Percentiles rank a stretch among this genome's conserved stretches.
Evolutionary conservation across 2,113 vertebrate genomes (phyloP).

Genomic region (Verasper variegatus): DNA sequence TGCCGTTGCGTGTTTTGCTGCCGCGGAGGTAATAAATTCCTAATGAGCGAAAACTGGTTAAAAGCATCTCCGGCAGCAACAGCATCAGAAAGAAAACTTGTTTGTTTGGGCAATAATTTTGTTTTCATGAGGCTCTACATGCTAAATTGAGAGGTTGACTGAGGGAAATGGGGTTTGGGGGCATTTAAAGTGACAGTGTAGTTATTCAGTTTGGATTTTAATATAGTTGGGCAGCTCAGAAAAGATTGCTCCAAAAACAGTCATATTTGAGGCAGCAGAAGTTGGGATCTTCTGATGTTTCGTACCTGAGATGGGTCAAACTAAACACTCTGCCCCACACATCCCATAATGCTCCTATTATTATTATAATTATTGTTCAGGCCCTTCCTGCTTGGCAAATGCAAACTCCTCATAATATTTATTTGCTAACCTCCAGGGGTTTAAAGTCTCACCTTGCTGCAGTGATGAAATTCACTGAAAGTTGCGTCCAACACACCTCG

Average conservation of each 20-base stretch:
- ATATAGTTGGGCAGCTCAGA: neutral
- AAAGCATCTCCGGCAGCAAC: neutral
- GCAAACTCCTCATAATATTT: no score
- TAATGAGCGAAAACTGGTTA: neutral
- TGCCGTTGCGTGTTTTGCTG: neutral
- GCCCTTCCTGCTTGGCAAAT: neutral
- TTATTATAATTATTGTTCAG: no score
- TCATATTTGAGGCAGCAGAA: neutral
- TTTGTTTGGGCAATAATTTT: neutral
- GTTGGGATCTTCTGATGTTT: neutral
- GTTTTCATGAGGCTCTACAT: neutral
- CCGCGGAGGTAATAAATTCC: neutral
- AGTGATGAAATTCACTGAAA: neutral
- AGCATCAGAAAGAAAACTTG: neutral
- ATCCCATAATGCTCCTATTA: neutral
- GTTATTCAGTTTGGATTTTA: neutral
- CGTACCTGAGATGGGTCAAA: neutral
- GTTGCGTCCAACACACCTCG: no score
- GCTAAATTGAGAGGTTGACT: neutral
- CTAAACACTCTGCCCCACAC: no score
- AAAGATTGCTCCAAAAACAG: no score
- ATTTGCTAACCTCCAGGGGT: neutral
- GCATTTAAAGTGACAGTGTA: neutral
- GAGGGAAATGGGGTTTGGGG: neutral
- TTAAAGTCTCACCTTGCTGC: neutral